These are phyloP conservation scores for Anthopleura sola DNA, from an alignment of 64 coral and sea anemone genomes.

Conservation along the genomic window DNA sequence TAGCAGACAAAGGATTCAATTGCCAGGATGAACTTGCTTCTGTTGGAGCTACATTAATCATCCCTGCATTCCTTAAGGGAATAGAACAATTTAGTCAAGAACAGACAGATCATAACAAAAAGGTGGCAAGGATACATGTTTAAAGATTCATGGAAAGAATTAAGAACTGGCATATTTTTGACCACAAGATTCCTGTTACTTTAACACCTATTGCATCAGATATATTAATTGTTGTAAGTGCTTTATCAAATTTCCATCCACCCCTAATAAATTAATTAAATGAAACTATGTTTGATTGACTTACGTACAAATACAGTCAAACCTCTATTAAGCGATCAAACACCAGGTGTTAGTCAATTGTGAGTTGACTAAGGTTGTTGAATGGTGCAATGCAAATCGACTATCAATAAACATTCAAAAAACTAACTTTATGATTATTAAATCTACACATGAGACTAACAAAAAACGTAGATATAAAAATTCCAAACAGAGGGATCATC, in stretches of 20 bases:
- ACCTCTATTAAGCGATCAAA: too few species aligned
- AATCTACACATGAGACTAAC: too few species aligned
- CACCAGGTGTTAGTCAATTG: too few species aligned
- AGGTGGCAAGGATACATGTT: constrained; percentile 49
- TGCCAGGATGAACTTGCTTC: constrained; percentile 43
- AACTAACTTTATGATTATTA: too few species aligned
- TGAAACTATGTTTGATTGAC: too few species aligned
- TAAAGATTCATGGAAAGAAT: constrained; percentile 49
- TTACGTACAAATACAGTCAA: too few species aligned
- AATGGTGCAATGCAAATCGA: too few species aligned
- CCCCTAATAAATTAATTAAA: constrained; percentile 51
- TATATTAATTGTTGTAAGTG: constrained; percentile 37
- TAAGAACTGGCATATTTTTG: constrained; percentile 66
- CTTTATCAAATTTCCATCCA: constrained; percentile 51
- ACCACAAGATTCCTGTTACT: constrained; percentile 28
- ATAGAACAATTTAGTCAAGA: constrained; percentile 38
- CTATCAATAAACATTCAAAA: too few species aligned
- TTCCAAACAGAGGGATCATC: too few species aligned
- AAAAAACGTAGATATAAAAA: too few species aligned
- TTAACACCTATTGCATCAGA: constrained; percentile 34
- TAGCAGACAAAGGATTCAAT: constrained; percentile 30
- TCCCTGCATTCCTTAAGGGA: too few species aligned
- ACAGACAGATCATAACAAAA: constrained; percentile 44
- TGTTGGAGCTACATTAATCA: constrained; percentile 9
- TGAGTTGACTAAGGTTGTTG: too few species aligned